Evolutionary conservation across 2,888 invertebrate genomes (phyloP).

Genomic region (Petrophora chlorosata): DNA sequence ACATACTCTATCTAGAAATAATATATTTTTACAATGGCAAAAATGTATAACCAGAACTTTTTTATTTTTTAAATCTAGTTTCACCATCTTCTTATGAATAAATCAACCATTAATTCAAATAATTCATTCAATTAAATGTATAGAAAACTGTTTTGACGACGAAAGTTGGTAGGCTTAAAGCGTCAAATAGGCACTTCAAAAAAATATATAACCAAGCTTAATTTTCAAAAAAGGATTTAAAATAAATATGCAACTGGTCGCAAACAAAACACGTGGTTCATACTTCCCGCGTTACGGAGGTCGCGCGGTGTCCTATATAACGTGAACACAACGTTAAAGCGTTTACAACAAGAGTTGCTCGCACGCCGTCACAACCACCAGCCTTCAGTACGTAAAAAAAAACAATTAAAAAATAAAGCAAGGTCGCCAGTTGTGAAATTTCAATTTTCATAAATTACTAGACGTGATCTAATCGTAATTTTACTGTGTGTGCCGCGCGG

Average conservation of each 20-base stretch:
- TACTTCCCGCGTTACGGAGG: conserved; percentile 72
- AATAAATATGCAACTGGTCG: conserved; percentile 16
- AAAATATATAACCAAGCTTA: not conserved
- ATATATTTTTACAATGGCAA: no score
- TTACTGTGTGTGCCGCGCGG: conserved; percentile 43
- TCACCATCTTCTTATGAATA: no score
- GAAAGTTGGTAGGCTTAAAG: no score
- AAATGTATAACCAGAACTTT: no score
- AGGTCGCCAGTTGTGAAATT: conserved; percentile 37
- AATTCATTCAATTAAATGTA: no score
- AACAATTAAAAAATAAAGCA: conserved; percentile 45
- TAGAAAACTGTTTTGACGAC: no score
- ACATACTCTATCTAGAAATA: no score
- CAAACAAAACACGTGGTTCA: conserved; percentile 43
- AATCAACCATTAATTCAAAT: no score
- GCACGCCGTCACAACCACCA: conserved; percentile 67
- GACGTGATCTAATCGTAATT: conserved; percentile 56
- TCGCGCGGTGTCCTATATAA: conserved; percentile 79
- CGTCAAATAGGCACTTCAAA: no score
- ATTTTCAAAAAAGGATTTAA: conserved; percentile 13
- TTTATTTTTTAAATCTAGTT: no score
- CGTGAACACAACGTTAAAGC: conserved; percentile 62
- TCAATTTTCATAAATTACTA: conserved; percentile 46
- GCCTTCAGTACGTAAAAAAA: conserved; percentile 65
- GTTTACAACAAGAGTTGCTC: conserved; percentile 72